A percentile compares a stretch with the other conserved stretches of the same genome.
Evolutionary conservation across 1,140 invertebrate genomes (phyloP).

Genomic region (Physella acuta): DNA sequence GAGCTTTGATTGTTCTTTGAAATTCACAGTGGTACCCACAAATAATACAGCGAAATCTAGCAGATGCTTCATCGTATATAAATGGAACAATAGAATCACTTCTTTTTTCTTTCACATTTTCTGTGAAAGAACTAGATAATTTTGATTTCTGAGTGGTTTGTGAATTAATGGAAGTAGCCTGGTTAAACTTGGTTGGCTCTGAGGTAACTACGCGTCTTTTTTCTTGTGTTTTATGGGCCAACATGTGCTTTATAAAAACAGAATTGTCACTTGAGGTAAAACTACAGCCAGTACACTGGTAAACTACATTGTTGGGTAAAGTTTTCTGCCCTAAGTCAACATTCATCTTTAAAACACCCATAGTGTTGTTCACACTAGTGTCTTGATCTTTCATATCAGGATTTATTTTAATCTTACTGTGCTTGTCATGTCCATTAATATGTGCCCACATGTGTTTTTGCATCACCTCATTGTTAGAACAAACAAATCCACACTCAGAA

Average conservation of each 20-base stretch:
- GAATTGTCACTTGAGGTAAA: slow-evolving; percentile 43
- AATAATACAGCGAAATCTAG: slow-evolving; percentile 51
- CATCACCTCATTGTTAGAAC: slow-evolving; percentile 42
- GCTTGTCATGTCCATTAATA: slow-evolving; percentile 21
- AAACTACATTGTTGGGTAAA: slow-evolving; percentile 31
- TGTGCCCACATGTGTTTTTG: slow-evolving; percentile 49
- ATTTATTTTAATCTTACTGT: background rate
- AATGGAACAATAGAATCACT: slow-evolving; percentile 37
- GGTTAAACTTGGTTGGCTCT: background rate
- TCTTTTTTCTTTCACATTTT: background rate
- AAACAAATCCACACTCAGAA: slow-evolving; percentile 55
- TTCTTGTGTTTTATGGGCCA: slow-evolving; percentile 37
- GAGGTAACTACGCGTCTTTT: slow-evolving; percentile 5
- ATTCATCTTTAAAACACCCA: slow-evolving; percentile 26
- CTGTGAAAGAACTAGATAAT: too few species aligned
- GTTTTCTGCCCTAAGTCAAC: slow-evolving; percentile 21
- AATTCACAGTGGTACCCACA: slow-evolving; percentile 58
- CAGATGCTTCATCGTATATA: slow-evolving; percentile 42
- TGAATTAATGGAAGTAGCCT: too few species aligned
- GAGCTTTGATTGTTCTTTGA: slow-evolving; percentile 59
- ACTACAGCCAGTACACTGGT: slow-evolving; percentile 48
- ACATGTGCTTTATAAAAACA: slow-evolving; percentile 49
- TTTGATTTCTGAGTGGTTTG: too few species aligned
- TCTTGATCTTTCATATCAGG: background rate
- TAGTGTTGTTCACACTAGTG: too few species aligned